Conservation (phyloP, 2,113 vertebrate genomes). For the Protomyctophum bolini region DNA sequence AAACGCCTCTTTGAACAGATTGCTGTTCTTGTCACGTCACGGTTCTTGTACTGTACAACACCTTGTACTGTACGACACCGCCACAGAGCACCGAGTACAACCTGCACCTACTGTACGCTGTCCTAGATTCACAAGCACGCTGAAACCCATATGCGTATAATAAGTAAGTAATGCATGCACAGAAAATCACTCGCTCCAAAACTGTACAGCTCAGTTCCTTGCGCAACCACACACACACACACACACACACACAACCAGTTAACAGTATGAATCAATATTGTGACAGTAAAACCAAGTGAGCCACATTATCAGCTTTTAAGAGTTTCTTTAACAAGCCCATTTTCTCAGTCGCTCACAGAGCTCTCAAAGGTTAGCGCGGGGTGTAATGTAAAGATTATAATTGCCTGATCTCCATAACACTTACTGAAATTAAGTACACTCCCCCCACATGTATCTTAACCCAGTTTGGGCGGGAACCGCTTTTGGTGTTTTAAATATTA, state of each 20-base stretch:
- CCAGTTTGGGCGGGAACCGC: no score
- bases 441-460: not conserved
- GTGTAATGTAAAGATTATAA: not conserved
- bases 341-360: not conserved
- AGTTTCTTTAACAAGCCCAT: not conserved
- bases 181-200: conserved; percentile 43
- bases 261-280: conserved; percentile 17
- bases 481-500: no score
- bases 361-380: not conserved
- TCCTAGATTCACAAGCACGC: conserved; percentile 67
- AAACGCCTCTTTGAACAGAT: conserved; percentile 55
- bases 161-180: conserved; percentile 27
- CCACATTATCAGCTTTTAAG: conserved; percentile 4
- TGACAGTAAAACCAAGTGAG: conserved; percentile 24
- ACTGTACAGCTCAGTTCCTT: conserved; percentile 30
- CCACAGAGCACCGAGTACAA: conserved; percentile 41
- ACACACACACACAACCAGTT: not conserved
- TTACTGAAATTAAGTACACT: not conserved
- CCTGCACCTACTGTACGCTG: conserved; percentile 40
- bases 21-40: conserved; percentile 73
- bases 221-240: conserved; percentile 20
- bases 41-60: conserved; percentile 53
- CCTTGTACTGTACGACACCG: conserved; percentile 49
- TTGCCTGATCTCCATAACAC: not conserved
- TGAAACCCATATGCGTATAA: conserved; percentile 41